A percentile compares a stretch with the other conserved stretches of the same genome.
Conservation (phyloP, 2,797 vertebrate genomes). For the Lutjanus argentimaculatus region DNA sequence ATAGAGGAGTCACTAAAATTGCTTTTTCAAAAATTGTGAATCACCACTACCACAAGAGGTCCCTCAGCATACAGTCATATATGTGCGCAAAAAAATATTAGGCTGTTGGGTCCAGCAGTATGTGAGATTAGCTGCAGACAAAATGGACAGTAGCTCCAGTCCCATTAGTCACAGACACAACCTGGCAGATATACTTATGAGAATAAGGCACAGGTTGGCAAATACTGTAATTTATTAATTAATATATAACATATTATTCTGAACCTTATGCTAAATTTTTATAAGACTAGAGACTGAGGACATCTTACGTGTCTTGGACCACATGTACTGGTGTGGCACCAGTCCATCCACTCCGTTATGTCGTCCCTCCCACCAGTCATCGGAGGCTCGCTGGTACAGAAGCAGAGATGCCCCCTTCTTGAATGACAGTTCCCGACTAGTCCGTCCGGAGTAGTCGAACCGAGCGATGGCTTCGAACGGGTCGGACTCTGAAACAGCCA, state of each 20-base stretch:
- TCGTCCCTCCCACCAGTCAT: slow-evolving; percentile 97
- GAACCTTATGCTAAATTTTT: background rate
- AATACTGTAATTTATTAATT: background rate
- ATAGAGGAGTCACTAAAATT: too few species aligned
- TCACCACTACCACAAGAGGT: too few species aligned
- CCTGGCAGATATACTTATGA: background rate
- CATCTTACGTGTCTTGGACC: slow-evolving; percentile 93
- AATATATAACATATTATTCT: background rate
- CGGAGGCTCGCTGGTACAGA: slow-evolving; percentile 92
- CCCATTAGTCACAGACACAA: too few species aligned
- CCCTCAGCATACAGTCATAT: too few species aligned
- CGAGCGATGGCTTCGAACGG: slow-evolving; percentile 94
- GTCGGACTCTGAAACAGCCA: slow-evolving; percentile 92
- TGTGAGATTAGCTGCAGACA: too few species aligned
- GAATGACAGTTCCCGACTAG: slow-evolving; percentile 93
- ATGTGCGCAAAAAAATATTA: too few species aligned
- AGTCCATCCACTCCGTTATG: slow-evolving; percentile 93
- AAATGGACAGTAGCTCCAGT: too few species aligned
- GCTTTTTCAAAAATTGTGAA: too few species aligned
- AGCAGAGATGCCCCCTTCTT: slow-evolving; percentile 94
- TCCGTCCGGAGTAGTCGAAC: slow-evolving; percentile 95
- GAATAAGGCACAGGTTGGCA: background rate
- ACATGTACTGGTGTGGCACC: slow-evolving; percentile 97
- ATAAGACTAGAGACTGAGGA: slow-evolving; percentile 9
- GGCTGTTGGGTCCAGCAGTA: too few species aligned